Percentiles rank a stretch among this genome's conserved stretches.
These are phyloP conservation scores for Tortricodes alternella DNA, from an alignment of 2,888 invertebrate species.

Conservation along the genomic window DNA sequence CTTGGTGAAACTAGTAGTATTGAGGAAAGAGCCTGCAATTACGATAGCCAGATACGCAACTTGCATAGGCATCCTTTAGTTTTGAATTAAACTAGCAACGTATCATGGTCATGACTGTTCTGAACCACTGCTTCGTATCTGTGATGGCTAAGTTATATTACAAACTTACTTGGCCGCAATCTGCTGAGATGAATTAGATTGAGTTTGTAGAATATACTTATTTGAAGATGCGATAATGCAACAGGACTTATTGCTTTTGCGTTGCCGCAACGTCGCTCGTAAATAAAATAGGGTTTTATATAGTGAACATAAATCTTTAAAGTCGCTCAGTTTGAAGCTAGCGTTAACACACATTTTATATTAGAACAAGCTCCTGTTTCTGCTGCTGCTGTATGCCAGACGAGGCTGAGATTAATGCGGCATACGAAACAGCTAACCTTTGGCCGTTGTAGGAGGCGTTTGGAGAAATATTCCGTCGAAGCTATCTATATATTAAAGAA, in stretches of 20 bases:
- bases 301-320: neutral
- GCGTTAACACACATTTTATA: constrained; percentile 8
- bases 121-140: neutral
- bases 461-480: constrained; percentile 2
- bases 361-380: neutral
- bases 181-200: constrained; percentile 8
- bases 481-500: constrained; percentile 13
- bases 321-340: neutral
- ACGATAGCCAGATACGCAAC: constrained; percentile 49
- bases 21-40: constrained; percentile 51
- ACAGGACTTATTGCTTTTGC: no score
- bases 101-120: constrained; percentile 15
- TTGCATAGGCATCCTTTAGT: constrained; percentile 38
- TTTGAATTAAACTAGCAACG: constrained; percentile 37
- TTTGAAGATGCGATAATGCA: neutral
- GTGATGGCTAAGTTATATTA: neutral
- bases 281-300: no score
- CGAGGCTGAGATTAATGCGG: constrained; percentile 11
- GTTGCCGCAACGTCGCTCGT: no score
- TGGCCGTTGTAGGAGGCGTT: constrained; percentile 10
- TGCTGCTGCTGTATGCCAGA: neutral
- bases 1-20: constrained; percentile 40
- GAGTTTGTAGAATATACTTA: constrained; percentile 9
- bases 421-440: constrained; percentile 19
- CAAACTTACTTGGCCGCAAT: neutral